Base-by-base conservation (phyloP, 2,113 vertebrate species). In the Mirounga angustirostris region DNA sequence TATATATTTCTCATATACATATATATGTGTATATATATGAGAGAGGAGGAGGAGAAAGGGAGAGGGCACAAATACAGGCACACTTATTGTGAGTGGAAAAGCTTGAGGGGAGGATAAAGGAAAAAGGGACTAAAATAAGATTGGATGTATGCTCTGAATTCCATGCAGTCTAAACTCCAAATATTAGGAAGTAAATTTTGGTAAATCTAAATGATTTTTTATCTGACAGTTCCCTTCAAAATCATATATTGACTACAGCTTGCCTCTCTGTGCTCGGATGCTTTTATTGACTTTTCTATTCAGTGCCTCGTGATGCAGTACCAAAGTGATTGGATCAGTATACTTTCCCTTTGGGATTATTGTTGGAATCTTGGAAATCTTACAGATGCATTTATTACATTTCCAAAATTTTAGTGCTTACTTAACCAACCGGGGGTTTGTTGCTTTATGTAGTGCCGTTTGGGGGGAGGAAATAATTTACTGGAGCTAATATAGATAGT, bases 211-310 rank as follows among this genome's bases (percentile, higher is more conserved):
- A 86, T 96, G 22, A 98, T 94, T 97, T 98, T 98, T 97, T 93
- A 96, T 97, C 58, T 98, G 97, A 95, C 92, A 98, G 65, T 24
- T 67, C 2, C 13, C 86, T 96, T 98, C 96, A 98, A 97, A 97
- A 96, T 98, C 95, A 91, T 59, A n/a, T 98, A 97, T 96, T 98
- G 98, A 98, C 98, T 98, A 96, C 90, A 98, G 96, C 92, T 98
- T 98, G 95, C 88, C 84, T 98, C 92, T 98, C 97, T 98, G 92
- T 98, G 97, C 92, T 98, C 9, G 19, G 92, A 96, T 98, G 96
- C 82, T 97, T 98, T 98, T 98, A 98, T 98, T 97, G 97, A 98
- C 96, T 98, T 98, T 98, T 95, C 90, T 97, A 80, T 97, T 97
- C 93, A 30, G 56, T 97, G 91, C 84, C 78, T 89, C 73, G 78